Conservation (phyloP, 2,113 vertebrate genomes). For the Spilogale gracilis region DNA sequence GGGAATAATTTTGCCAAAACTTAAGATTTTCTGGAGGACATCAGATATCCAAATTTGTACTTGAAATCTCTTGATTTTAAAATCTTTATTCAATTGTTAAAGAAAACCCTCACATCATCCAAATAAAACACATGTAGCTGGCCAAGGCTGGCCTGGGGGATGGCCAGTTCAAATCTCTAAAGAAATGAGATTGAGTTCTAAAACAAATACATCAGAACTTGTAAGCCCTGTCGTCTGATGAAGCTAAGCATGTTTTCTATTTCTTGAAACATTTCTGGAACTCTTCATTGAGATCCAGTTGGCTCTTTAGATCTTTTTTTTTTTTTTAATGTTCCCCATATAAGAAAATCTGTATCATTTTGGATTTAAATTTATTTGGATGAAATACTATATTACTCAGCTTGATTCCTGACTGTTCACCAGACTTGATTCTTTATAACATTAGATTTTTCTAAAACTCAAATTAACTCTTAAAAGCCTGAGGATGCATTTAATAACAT, state of each 20-base stretch:
- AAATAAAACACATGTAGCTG: conserved; percentile 71
- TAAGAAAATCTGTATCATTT: conserved; percentile 39
- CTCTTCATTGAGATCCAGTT: background rate
- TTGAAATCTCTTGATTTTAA: conserved; percentile 62
- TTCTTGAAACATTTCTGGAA: conserved; percentile 62
- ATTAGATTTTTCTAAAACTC: conserved; percentile 37
- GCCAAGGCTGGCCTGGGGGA: conserved; percentile 6
- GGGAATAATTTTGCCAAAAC: background rate
- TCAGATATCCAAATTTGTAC: conserved; percentile 70
- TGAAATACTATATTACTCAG: background rate
- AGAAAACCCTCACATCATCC: conserved; percentile 53
- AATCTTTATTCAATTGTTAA: conserved; percentile 61
- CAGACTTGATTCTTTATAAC: conserved; percentile 37
- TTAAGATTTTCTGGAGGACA: conserved; percentile 59
- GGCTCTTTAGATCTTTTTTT: background rate
- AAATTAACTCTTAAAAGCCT: conserved; percentile 4
- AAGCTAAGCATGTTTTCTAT: conserved; percentile 55
- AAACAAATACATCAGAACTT: conserved; percentile 68
- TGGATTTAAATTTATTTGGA: conserved; percentile 35
- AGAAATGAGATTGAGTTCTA: conserved; percentile 68
- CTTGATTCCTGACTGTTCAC: conserved; percentile 19
- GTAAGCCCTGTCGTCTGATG: conserved; percentile 46
- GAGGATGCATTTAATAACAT: conserved; percentile 48
- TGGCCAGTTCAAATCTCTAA: conserved; percentile 72
- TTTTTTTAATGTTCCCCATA: background rate